phyloP scores from a whole-genome alignment of 1,140 invertebrate genomes.

The Hetaerina americana region DNA sequence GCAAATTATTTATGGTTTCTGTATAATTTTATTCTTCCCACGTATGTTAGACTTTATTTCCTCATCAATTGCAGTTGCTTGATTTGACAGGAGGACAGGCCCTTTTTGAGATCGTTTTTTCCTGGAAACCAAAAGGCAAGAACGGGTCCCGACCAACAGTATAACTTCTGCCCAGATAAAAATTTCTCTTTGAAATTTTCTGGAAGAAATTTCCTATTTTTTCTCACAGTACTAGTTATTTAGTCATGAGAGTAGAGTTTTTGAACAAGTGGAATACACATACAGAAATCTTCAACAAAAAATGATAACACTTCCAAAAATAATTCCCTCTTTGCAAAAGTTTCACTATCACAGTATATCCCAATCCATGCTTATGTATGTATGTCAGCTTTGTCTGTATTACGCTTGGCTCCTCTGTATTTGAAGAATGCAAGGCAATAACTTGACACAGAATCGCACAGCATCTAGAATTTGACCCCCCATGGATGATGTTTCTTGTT shows the following conservation, averaged over 20 bases:
- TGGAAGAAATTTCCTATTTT: background rate
- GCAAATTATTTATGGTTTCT: no score
- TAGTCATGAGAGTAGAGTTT: no score
- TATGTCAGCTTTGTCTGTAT: background rate
- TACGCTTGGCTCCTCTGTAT: background rate
- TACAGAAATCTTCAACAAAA: background rate
- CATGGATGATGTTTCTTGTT: no score
- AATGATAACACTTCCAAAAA: background rate
- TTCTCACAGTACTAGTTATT: background rate
- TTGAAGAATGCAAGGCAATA: background rate
- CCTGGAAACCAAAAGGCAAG: background rate
- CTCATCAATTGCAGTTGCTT: no score
- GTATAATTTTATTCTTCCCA: no score
- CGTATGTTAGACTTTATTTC: no score
- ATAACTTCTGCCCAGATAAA: background rate
- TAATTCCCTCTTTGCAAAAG: background rate
- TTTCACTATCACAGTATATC: background rate
- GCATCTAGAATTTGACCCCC: background rate
- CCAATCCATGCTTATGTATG: background rate
- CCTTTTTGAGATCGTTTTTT: background rate
- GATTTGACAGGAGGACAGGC: no score
- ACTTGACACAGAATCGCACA: background rate
- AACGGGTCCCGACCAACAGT: background rate
- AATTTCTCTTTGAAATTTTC: background rate
- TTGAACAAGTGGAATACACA: no score